Evolutionary conservation across 2,888 invertebrate species (phyloP), one percentile per base, ranked within the genome.

Genomic region (Apotomis turbidana): DNA sequence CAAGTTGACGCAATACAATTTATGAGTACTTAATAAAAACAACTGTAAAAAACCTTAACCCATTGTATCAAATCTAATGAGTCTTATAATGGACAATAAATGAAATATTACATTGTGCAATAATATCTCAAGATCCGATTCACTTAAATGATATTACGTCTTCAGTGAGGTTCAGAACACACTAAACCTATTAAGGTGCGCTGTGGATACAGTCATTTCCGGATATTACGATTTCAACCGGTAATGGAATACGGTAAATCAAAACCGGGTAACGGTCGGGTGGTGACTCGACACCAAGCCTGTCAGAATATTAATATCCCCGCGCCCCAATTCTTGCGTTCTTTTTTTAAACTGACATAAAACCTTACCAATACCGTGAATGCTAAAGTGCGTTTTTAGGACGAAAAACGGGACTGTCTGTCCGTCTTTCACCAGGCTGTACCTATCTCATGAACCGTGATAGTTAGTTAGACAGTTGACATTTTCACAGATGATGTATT

Each of bases 171-270:
- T 62, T 62, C 49, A 38, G 59, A 66, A 55, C 49, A 49, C 41
- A 61, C 51, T 67, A 61, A 71, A 55, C 15, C 49, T 63, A 61
- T 60, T 71, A 67, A 67, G 60, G 71, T 60, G 66, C 71, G 60
- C 61, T 67, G 55, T 67, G 71, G 67, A 71, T 55, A 61, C 71
- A 71, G 71, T 71, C 55, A 72, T 72, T 71, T 71, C 72, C 72
- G 72, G 72, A 72, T 70, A 60, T 54, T 61, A 71, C 55, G 62
- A 68, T 75, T 76, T 72, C 71, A 74, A 76, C 80, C 78, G 79
- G 79, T 76, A 79, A 79, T 78, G 78, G 76, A 78, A 74, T 77
- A 71, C 80, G 76, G 74, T 84, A 83, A 82, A 84, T 84, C 82
- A 84, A 78, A 77, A 74, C 78, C 70, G 67, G 62, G 73, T 77